Evolutionary conservation across 1,140 invertebrate genomes (phyloP), one percentile per base, ranked within the genome.

Genomic region (Papilio xuthus): DNA sequence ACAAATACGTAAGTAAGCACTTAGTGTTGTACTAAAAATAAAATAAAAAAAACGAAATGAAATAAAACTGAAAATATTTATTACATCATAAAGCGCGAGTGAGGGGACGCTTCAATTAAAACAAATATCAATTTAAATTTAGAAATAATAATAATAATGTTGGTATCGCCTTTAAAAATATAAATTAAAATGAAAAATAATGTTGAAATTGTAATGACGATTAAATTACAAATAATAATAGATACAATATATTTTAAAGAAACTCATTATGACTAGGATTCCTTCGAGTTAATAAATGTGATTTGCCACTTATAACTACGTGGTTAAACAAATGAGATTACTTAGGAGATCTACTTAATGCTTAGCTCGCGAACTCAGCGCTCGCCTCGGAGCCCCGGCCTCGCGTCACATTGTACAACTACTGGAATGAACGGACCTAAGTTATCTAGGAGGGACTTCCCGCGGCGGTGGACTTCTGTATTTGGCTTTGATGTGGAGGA

Each of bases 401-500:
- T 78, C 79, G 78, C 69, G 84, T 88, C 82, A 85, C 84, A 81
- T 50, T 83, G 79, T 86, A 88, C 86, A 81, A 87, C 86, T 92
- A 91, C 76, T 90, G 88, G 89, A 92, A 91, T 91, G 89, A 80
- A 77, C 76, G 71, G 41, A 28, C 15, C 4, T 2, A 71, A 72
- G 73, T 94, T 94, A 94, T 94, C 93, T 94, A 50, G 93, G 93
- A 9, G 93, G 94, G 13, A 94, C 92, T 84, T 94, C 94, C 20
- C 94, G 85, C 80, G 95, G 94, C 78, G 96, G 95, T 53, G 96
- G 95, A 88, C 96, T 96, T 83, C 96, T 94, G 88, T 97, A 97
- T 90, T 97, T 96, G 89, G 96, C 96, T 85, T 96, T 95, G 85
- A 96, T 96, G 93, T 96, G 96, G 77, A 97, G 92, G 89, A 96